Evolutionary conservation across 2,113 vertebrate genomes (phyloP), one percentile per base, ranked within the genome.

Genomic region (Uria lomvia): DNA sequence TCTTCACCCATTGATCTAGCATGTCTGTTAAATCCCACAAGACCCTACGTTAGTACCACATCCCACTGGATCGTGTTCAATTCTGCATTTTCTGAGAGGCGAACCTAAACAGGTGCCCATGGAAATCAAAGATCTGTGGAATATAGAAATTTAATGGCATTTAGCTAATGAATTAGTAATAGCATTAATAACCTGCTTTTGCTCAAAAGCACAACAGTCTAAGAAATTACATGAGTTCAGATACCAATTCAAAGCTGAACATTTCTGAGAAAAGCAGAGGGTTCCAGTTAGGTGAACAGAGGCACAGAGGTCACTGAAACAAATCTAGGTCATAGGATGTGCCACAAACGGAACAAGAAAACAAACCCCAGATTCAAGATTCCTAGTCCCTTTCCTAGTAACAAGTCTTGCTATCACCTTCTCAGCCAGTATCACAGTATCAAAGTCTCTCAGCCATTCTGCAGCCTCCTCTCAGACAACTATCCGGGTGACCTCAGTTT

Each of bases 61-160:
- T 34, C 59, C 66, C 59, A 38, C 26, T 47, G 65, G n/a, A 59
- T 6, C 3, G 62, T 40, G 32, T 12, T 90, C 58, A 36, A 5
- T 16, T 63, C 65, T 40, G 12, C 8, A 0, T 30, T 42, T 58
- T 56, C 50, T 15, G 26, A 49, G 42, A 59, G 9, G 4, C 0
- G 0, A 23, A 70, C 3, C 62, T 24, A 40, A 75, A 65, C 9
- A 58, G 38, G 27, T 40, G 30, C 22, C 63, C 38, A 38, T 3
- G 8, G 43, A 77, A 83, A 43, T 14, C n/a, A 52, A 65, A 60
- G 62, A 65, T 6, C 58, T 59, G 36, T 34, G 30, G 24, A 89
- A 88, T 5, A 5, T 2, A 9, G 15, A 68, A 50, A 60, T 75
- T 27, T 45, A 90, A 47, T 30, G 11, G n/a, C 26, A 92, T 63